Evolutionary conservation across 2,797 vertebrate species (phyloP).

Genomic region (Aldrovandia affinis): DNA sequence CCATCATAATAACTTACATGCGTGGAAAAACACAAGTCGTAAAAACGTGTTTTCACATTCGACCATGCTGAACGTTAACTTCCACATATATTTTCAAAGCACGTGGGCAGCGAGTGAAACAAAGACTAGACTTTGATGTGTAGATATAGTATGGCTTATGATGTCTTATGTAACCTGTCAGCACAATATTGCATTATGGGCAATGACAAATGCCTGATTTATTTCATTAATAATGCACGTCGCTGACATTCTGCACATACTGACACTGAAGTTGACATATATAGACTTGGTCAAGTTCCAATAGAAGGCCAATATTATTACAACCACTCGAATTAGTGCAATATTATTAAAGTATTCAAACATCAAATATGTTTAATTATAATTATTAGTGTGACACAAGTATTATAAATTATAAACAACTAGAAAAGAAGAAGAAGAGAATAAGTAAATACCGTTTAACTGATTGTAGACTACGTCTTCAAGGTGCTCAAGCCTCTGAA

Average conservation of each 20-base stretch:
- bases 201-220: conserved; percentile 1
- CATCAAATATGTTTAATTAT: background rate
- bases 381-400: too few relatives aligned
- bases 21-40: background rate
- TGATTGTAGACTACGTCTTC: conserved; percentile 98
- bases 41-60: background rate
- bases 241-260: background rate
- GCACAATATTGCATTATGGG: background rate
- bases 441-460: conserved; percentile 84
- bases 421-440: background rate
- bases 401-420: too few relatives aligned
- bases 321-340: background rate
- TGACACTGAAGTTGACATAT: background rate
- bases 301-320: background rate
- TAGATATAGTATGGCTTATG: background rate
- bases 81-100: conserved; percentile 6
- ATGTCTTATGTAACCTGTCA: conserved; percentile 13
- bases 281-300: background rate
- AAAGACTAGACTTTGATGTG: background rate
- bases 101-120: background rate
- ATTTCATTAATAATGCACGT: background rate
- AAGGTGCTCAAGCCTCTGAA: conserved; percentile 92
- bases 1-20: background rate
- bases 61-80: background rate
- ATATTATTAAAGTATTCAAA: background rate